phyloP scores from a whole-genome alignment of 2,113 vertebrate species.

The Passer montanus region DNA sequence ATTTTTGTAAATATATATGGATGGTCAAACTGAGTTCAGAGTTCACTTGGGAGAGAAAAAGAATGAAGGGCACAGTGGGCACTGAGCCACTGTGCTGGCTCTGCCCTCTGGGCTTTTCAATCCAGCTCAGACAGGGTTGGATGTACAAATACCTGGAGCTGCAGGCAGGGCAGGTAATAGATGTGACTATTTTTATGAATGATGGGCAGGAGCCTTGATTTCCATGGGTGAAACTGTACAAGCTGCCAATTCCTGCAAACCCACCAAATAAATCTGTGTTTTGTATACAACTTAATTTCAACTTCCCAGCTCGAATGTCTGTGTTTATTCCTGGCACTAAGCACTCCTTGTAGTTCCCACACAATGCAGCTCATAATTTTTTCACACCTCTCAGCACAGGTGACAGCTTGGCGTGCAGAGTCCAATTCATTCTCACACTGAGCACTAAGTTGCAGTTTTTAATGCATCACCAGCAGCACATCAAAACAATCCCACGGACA shows the following conservation, averaged over 20 bases:
- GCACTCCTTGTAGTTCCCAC: conserved; percentile 60
- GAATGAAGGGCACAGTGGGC: background rate
- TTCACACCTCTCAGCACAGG: conserved; percentile 76
- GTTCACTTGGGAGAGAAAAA: background rate
- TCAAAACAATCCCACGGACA: conserved; percentile 4
- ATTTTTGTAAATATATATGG: background rate
- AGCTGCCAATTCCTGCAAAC: background rate
- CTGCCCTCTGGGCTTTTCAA: background rate
- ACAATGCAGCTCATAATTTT: conserved; percentile 73
- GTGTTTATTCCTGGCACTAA: conserved; percentile 61
- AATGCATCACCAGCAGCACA: conserved; percentile 36
- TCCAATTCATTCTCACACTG: conserved; percentile 35
- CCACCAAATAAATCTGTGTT: conserved; percentile 44
- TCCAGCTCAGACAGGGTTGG: background rate
- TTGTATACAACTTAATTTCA: conserved; percentile 28
- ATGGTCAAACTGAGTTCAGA: background rate
- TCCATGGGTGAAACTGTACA: background rate
- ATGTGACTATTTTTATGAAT: conserved; percentile 7
- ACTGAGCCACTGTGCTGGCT: accelerated
- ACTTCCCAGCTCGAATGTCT: conserved; percentile 35
- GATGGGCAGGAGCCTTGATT: background rate
- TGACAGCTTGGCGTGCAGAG: conserved; percentile 68
- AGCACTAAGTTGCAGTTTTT: conserved; percentile 11
- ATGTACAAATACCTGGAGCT: background rate
- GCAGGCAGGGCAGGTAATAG: background rate